Percentiles rank a stretch among this genome's conserved stretches.
phyloP scores from a whole-genome alignment of 1,140 invertebrate species.

The Bilobella aurantiaca region DNA sequence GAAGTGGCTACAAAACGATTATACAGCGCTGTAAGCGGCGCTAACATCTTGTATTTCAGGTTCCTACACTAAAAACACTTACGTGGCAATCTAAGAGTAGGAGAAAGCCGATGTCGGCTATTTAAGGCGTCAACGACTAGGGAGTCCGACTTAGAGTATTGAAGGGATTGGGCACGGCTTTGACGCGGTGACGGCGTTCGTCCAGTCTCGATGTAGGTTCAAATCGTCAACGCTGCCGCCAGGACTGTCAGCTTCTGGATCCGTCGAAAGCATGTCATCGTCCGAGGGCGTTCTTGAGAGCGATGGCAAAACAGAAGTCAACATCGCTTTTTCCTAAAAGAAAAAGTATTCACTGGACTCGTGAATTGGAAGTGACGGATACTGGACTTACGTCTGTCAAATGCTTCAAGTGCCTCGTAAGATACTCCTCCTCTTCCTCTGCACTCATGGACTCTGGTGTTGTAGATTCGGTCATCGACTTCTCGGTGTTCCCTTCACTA shows the following conservation, averaged over 20 bases:
- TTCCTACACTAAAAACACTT: neutral
- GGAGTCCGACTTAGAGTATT: constrained; percentile 29
- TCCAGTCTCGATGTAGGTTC: constrained; percentile 17
- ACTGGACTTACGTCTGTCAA: constrained; percentile 26
- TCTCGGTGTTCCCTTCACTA: constrained; percentile 17
- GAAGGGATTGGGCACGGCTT: constrained; percentile 26
- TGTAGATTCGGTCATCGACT: constrained; percentile 14
- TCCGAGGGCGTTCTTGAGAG: constrained; percentile 68
- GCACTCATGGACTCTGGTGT: constrained; percentile 32
- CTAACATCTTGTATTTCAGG: too few species aligned
- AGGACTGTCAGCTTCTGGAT: constrained; percentile 46
- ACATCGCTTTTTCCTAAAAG: constrained; percentile 62
- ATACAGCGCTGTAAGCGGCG: too few species aligned
- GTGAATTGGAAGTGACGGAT: neutral
- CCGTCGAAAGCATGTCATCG: constrained; percentile 61
- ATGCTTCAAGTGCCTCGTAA: constrained; percentile 28
- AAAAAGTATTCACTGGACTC: neutral
- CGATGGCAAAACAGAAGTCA: constrained; percentile 67
- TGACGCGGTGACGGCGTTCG: constrained; percentile 25
- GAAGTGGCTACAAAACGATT: constrained; percentile 12
- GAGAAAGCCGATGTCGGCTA: constrained; percentile 11
- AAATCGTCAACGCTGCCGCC: constrained; percentile 47
- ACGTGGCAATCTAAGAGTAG: constrained; percentile 20
- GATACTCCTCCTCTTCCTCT: constrained; percentile 33
- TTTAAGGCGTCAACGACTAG: constrained; percentile 19